Evolutionary conservation across 1,140 invertebrate genomes (phyloP), one percentile per base, ranked within the genome.

Genomic region (Rhizoglyphus robini): DNA sequence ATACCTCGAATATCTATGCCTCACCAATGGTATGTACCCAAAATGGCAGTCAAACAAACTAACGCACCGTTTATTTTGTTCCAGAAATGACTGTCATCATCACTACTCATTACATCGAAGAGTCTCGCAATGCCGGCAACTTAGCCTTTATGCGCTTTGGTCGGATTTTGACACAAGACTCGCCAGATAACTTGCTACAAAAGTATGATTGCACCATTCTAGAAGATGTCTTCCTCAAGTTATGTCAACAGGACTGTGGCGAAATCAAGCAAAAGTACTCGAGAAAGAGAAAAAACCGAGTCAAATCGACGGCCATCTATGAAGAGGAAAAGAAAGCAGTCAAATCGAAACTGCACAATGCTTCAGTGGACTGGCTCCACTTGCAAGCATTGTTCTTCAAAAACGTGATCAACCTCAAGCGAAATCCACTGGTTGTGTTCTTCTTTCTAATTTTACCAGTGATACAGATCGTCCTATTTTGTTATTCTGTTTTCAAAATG

Each of bases 201-300:
- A 85, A 86, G 77, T 91, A 91, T 75, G 83, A 83, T 69, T 89
- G 86, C 72, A 80, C 85, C 67, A 88, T 86, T 23, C 76, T 96
- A 13, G 92, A 96, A 77, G 90, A 92, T 69, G 90, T 96, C 1
- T 97, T 97, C 77, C 79, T 97, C 13, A 90, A 93, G 76, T 78
- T 96, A 57, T 64, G 68, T 65, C 41, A 64, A 57, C 38, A 64
- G 27, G 47, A 64, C 29, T 64, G 63, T 48, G 63, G 47, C 31
- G 25, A 64, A n/a, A 48, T 64, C 8, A 64, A 64, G 25, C 27
- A 48, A 49, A 48, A 48, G 41, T 18, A 48, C 25, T 64, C 63
- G 20, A 27, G 29, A 4, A 64, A 64, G 31, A 47, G 20, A 51
- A 5, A 38, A 23, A 29, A 46, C 27, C 1, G n/a, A 32, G 41